Conservation (phyloP, 1,140 invertebrate genomes). For the Pentalonia nigronervosa region DNA sequence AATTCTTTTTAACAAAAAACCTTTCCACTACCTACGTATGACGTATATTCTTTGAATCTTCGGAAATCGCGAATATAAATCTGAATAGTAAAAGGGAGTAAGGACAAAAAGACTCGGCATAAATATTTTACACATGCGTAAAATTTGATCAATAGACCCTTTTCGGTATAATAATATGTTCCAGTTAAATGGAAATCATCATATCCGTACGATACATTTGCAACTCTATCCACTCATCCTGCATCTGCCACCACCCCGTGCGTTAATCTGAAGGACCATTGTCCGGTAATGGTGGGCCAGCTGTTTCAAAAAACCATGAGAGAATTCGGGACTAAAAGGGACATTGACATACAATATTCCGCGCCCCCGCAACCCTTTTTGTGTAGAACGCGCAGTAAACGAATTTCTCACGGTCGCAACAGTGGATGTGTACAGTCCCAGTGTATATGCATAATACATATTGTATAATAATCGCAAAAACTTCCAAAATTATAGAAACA, state of each 20-base stretch:
- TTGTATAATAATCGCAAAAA: not conserved
- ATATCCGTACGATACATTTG: not conserved
- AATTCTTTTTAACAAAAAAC: not conserved
- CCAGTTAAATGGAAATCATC: conserved; percentile 27
- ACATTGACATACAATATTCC: conserved; percentile 13
- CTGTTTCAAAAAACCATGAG: conserved; percentile 34
- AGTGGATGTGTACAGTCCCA: not conserved
- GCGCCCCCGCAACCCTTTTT: conserved; percentile 46
- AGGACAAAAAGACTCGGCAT: not conserved
- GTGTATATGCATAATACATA: not conserved
- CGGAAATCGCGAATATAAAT: not conserved
- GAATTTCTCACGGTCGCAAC: conserved; percentile 46
- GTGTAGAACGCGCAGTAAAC: not conserved
- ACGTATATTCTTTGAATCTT: not conserved
- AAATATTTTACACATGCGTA: not conserved
- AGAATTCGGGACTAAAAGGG: conserved; percentile 32
- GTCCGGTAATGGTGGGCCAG: conserved; percentile 1
- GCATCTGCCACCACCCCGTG: not conserved
- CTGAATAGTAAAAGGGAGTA: not conserved
- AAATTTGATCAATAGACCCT: conserved; percentile 26
- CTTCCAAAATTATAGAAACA: not conserved
- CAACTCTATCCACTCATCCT: conserved; percentile 18
- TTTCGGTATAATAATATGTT: conserved; percentile 28
- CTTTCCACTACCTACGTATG: not conserved
- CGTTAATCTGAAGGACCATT: conserved; percentile 31